Base-by-base conservation (phyloP, 2,888 invertebrate genomes). In the Anthophora plumipes region DNA sequence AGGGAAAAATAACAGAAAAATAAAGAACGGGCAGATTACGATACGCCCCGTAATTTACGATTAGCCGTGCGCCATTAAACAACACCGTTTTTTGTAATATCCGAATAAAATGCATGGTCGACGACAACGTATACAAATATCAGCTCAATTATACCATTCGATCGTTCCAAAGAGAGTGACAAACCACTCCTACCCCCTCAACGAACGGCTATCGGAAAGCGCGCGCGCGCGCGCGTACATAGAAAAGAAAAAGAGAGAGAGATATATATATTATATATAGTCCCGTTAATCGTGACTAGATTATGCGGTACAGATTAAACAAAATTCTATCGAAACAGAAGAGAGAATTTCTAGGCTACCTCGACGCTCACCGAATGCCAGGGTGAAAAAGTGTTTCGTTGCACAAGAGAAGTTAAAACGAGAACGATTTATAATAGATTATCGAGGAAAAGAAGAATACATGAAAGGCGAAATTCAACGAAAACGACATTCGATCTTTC, bases 61-160 rank as follows among this genome's bases (percentile, higher is more conserved):
- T 86, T 87, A 89, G 83, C 85, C 85, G 90, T 89, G 91, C 91
- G 91, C 89, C 90, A 90, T 88, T 87, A 89, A 79, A 46, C 2
- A 89, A 90, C 88, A 90, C 89, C 91, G 75, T 83, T 91, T 92
- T 92, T 92, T 92, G 91, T 92, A 92, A 91, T 91, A 91, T 90
- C 91, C 90, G 89, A 92, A 91, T 92, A 92, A 92, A 92, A 89
- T 91, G 89, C 91, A 91, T 91, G 91, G 90, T 89, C 90, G 88
- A 91, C 79, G 77, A 85, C 69, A 84, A 84, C 77, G 72, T 85
- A 85, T 31, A 64, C 22, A 71, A 69, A 83, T 82, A 78, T 74
- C 77, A 71, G 77, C 74, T 83, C 73, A 82, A 77, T 74, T 68
- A 31, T 31, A 77, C 55, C 77, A 83, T 57, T 68, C 31, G 67